Base-by-base conservation (phyloP, 2,797 vertebrate species). In the Pygocentrus nattereri region DNA sequence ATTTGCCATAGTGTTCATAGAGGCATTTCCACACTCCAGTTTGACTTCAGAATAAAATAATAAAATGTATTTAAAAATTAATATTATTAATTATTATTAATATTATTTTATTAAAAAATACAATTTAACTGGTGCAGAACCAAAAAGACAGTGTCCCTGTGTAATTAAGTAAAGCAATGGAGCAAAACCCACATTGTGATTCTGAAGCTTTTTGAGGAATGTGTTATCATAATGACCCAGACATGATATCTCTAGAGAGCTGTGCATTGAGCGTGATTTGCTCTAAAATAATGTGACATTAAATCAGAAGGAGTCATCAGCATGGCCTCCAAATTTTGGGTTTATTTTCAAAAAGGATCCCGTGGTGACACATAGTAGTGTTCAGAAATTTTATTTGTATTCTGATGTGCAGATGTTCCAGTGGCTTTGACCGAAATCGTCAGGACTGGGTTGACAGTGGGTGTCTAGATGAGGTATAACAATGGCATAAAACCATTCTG, bases 401-500 rank as follows among this genome's bases (percentile, higher is more conserved):
- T 64, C 85, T 71, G 87, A 65, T 85, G 74, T 85, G 79, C 93
- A 99, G 98, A 91, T 99, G 97, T 90, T 99, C 98, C 93, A 98
- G 96, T 86, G 98, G 98, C 76, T 98, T 99, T 87, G 98, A 99
- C 89, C 96, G 97, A 56, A 94, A 96, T 84, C 95, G 98, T 0
- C 98, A 99, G 89, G 97, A 98, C 44, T 99, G 98, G 98, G 97
- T 99, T 64, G 98, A 99, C 91, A 95, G 90, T 19, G 95, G 97
- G 88, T 99, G 98, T 79, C 94, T 90, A n/a, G 95, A 97, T 86
- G 96, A 98, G 96, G 97, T 98, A 94, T 44, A 18, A 25, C 49
- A 23, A 25, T 16, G 15, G 67, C 58, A 38, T 44, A 41, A 16
- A 61, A 59, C 25, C 23, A 19, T 44, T n/a, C n/a, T n/a, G 23